Evolutionary conservation across 2,113 vertebrate species (phyloP).

Genomic region (Semicossyphus pulcher): DNA sequence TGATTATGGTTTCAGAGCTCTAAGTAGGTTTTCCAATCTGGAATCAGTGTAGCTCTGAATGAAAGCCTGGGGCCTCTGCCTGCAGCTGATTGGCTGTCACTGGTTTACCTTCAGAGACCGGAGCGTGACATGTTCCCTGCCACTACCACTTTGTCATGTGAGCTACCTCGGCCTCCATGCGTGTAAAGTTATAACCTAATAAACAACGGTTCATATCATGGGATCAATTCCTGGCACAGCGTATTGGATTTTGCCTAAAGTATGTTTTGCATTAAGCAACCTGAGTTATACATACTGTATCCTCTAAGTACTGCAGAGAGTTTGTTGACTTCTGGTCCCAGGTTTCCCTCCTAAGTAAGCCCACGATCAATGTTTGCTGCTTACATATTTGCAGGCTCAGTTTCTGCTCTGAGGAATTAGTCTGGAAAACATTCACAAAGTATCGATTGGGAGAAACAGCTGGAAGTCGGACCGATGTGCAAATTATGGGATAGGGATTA

Average conservation of each 20-base stretch:
- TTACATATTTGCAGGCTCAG: conserved; percentile 2
- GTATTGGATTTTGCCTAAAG: no score
- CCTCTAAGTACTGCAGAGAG: not conserved
- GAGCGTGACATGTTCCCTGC: conserved; percentile 16
- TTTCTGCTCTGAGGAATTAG: not conserved
- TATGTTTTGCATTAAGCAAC: not conserved
- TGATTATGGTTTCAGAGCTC: no score
- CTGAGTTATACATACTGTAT: not conserved
- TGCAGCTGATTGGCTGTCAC: conserved; percentile 18
- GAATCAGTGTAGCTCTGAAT: not conserved
- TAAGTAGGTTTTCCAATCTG: no score
- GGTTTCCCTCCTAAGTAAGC: not conserved
- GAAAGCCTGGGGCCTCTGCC: conserved; percentile 10
- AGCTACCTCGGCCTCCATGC: not conserved
- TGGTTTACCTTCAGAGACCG: conserved; percentile 19
- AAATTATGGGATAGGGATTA: conserved; percentile 22
- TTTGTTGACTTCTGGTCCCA: not conserved
- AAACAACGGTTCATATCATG: not conserved
- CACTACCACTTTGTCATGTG: conserved; percentile 1
- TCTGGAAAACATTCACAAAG: conserved; percentile 3
- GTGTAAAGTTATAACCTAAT: conserved; percentile 15
- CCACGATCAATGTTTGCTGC: not conserved
- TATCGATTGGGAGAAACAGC: conserved; percentile 2
- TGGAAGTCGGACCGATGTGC: conserved; percentile 22
- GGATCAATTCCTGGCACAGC: not conserved